Percentiles rank a stretch among this genome's conserved stretches.
phyloP scores from a whole-genome alignment of 1,140 invertebrate genomes.

The Rhynchophorus ferrugineus region DNA sequence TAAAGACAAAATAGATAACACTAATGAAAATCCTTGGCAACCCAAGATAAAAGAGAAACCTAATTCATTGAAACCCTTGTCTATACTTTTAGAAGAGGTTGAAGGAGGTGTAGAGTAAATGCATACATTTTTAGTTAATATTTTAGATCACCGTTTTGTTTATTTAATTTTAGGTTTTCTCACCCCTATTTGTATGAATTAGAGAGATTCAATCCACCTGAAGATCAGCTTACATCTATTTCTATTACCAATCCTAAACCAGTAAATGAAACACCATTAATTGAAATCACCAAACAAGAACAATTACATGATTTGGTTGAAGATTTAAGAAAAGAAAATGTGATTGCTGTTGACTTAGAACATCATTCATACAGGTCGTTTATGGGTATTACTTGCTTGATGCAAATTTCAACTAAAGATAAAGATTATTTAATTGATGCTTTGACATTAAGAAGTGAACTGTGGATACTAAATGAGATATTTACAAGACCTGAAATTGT shows the following conservation, averaged over 20 bases:
- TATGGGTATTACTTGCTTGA: constrained; percentile 81
- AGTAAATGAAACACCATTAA: constrained; percentile 57
- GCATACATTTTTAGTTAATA: background rate
- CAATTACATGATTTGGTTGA: constrained; percentile 59
- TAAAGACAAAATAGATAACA: constrained; percentile 80
- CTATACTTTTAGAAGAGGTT: constrained; percentile 59
- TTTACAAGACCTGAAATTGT: constrained; percentile 87
- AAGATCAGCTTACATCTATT: constrained; percentile 42
- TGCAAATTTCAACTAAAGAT: constrained; percentile 85
- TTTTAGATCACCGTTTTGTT: background rate
- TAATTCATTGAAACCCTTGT: constrained; percentile 76
- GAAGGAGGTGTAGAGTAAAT: constrained; percentile 43
- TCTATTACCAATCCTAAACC: constrained; percentile 41
- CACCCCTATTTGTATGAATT: constrained; percentile 91
- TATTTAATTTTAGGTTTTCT: constrained; percentile 49
- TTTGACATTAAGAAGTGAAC: constrained; percentile 68
- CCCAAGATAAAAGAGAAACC: constrained; percentile 83
- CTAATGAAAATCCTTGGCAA: constrained; percentile 61
- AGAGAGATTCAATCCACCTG: constrained; percentile 54
- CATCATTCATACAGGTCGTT: constrained; percentile 80
- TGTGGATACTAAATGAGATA: constrained; percentile 80
- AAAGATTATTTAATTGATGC: constrained; percentile 92
- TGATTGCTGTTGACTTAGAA: constrained; percentile 85
- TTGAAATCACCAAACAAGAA: constrained; percentile 58
- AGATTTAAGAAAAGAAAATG: constrained; percentile 56